Conservation (phyloP, 2,113 vertebrate genomes). For the Ceyx cyanopectus region DNA sequence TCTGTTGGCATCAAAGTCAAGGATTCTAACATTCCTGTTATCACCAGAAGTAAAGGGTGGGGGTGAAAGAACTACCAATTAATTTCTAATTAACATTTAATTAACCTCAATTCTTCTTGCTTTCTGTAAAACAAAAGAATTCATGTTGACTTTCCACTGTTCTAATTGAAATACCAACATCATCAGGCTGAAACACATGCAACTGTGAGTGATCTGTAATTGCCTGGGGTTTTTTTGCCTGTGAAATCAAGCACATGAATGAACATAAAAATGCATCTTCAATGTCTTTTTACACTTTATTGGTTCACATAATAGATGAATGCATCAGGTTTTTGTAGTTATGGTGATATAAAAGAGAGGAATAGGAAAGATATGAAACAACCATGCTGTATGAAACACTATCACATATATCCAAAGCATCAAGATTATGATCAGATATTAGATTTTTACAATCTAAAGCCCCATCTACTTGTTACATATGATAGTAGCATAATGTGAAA, state of each 20-base stretch:
- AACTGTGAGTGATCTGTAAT: not conserved
- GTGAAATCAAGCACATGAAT: not conserved
- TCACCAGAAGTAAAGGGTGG: not conserved
- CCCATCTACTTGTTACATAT: not conserved
- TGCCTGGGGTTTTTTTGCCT: not conserved
- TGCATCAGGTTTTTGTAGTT: not conserved
- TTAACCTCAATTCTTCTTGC: conserved; percentile 35
- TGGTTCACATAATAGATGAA: not conserved
- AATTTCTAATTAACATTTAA: conserved; percentile 47
- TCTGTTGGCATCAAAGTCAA: conserved; percentile 89
- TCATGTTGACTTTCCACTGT: conserved; percentile 20
- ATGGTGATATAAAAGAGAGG: not conserved
- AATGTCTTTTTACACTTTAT: not conserved
- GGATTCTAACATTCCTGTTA: conserved; percentile 74
- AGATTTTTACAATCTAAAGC: not conserved
- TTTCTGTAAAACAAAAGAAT: conserved; percentile 49
- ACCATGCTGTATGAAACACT: not conserved
- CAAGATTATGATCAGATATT: not conserved
- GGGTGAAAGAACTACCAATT: not conserved
- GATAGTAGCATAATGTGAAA: not conserved
- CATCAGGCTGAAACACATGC: not conserved
- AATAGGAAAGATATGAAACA: not conserved
- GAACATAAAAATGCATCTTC: not conserved
- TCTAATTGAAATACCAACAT: conserved; percentile 33
- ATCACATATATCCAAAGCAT: not conserved